Percentiles rank a stretch among this genome's conserved stretches.
phyloP scores from a whole-genome alignment of 2,113 vertebrate genomes.

The Ploceus nigricollis region DNA sequence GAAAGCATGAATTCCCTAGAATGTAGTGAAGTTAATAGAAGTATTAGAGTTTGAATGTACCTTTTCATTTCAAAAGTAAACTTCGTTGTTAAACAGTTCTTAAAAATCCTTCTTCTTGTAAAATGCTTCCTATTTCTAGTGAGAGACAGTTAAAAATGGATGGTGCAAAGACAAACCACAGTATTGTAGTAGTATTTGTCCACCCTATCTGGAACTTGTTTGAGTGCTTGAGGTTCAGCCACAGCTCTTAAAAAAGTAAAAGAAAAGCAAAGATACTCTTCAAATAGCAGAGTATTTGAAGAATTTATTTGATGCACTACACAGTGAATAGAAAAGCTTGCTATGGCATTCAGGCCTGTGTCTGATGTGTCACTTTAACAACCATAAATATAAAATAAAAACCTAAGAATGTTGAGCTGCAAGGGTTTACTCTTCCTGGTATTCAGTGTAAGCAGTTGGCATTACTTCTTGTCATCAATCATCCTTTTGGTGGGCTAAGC shows the following conservation, averaged over 20 bases:
- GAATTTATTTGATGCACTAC: not conserved
- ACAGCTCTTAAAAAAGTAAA: not conserved
- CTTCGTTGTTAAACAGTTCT: not conserved
- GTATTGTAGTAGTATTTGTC: not conserved
- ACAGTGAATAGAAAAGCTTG: not conserved
- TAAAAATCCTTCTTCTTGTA: not conserved
- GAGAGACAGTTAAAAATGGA: not conserved
- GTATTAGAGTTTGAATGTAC: not conserved
- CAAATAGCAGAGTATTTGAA: not conserved
- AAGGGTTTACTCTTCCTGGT: not conserved
- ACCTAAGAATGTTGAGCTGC: not conserved
- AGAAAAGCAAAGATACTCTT: not conserved
- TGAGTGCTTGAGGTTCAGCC: not conserved
- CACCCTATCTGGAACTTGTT: not conserved
- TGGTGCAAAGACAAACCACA: not conserved
- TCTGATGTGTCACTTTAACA: not conserved
- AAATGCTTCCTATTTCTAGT: not conserved
- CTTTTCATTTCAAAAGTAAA: not conserved
- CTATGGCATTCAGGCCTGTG: not conserved
- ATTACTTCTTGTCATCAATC: not conserved
- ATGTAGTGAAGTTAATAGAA: not conserved
- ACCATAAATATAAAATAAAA: not conserved
- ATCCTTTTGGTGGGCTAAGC: not conserved
- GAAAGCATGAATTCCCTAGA: not conserved
- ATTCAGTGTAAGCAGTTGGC: not conserved